Conservation (phyloP, 2,113 vertebrate genomes). For the Cepphus grylle region DNA sequence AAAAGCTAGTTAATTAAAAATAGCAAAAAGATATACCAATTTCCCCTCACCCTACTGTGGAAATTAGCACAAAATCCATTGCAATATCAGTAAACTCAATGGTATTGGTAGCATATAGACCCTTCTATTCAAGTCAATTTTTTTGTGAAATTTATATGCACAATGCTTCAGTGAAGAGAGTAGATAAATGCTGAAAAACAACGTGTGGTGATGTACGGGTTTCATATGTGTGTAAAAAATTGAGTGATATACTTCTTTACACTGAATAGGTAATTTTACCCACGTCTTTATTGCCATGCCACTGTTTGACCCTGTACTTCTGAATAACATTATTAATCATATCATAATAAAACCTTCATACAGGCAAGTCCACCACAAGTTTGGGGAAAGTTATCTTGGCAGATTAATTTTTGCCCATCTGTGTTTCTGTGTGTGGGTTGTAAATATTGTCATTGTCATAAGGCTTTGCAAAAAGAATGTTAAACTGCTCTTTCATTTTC, state of each 20-base stretch:
- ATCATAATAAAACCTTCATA: background rate
- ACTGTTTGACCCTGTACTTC: background rate
- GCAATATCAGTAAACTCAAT: background rate
- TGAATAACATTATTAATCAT: background rate
- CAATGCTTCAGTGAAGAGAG: background rate
- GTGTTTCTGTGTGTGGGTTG: background rate
- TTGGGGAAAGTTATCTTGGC: background rate
- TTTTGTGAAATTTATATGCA: background rate
- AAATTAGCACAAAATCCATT: background rate
- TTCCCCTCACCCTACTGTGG: background rate
- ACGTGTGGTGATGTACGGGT: background rate
- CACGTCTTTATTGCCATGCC: background rate
- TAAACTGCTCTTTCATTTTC: background rate
- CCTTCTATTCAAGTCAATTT: background rate
- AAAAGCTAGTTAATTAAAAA: background rate
- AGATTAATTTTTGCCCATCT: conserved; percentile 24
- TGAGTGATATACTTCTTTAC: background rate
- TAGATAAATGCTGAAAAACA: background rate
- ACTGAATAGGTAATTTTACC: background rate
- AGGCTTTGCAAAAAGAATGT: background rate
- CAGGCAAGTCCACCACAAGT: background rate
- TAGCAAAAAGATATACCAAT: background rate
- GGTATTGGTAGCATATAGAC: background rate
- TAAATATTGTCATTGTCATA: conserved; percentile 19
- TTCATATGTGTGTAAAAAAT: background rate